phyloP scores from a whole-genome alignment of 2,113 vertebrate genomes.

The Cavia aperea region DNA sequence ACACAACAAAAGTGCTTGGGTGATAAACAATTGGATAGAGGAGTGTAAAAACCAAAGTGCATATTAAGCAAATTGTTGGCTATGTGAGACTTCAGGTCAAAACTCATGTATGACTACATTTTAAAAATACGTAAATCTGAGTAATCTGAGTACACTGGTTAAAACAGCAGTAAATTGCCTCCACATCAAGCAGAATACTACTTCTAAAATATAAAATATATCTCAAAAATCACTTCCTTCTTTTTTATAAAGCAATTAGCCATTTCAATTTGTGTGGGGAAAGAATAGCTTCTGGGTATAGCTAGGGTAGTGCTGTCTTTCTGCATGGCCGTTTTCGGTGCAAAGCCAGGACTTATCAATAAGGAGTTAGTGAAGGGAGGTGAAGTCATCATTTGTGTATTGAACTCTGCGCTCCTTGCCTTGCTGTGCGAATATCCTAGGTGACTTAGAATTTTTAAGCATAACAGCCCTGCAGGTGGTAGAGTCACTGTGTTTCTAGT shows the following conservation, averaged over 20 bases:
- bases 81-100: background rate
- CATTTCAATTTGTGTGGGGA: background rate
- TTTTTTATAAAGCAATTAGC: background rate
- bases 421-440: background rate
- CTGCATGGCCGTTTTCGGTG: background rate
- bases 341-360: background rate
- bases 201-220: constrained; percentile 26
- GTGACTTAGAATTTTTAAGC: background rate
- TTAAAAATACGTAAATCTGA: background rate
- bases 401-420: background rate
- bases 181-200: background rate
- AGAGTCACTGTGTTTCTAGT: background rate
- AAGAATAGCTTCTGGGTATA: background rate
- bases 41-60: background rate
- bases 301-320: background rate
- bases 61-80: background rate
- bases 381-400: background rate
- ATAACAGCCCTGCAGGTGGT: background rate
- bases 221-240: background rate
- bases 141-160: background rate
- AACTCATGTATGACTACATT: background rate
- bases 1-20: background rate
- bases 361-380: background rate
- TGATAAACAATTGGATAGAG: background rate
- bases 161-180: background rate